Evolutionary conservation across 2,113 vertebrate species (phyloP).

Genomic region (Podilymbus podiceps): DNA sequence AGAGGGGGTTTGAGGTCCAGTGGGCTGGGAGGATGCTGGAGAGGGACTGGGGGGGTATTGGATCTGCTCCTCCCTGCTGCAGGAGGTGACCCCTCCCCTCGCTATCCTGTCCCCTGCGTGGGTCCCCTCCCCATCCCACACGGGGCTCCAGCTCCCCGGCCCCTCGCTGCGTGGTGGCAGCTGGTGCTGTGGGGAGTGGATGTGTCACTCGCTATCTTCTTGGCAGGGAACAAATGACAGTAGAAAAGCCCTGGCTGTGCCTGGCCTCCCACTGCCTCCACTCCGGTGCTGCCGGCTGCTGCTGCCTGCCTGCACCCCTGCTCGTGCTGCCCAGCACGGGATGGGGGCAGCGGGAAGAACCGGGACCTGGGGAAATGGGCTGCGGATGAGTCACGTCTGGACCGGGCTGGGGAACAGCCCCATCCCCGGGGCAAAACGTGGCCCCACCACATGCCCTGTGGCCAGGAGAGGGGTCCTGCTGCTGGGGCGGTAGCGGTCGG

Average conservation of each 20-base stretch:
- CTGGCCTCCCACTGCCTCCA: not conserved
- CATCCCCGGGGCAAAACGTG: rapidly evolving
- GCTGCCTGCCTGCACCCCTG: not conserved
- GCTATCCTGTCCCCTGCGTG: not conserved
- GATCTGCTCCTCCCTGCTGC: not conserved
- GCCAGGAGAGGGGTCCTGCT: not conserved
- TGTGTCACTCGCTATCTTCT: slow-evolving; percentile 51
- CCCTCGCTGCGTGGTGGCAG: slow-evolving; percentile 15
- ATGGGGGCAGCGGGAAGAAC: not conserved
- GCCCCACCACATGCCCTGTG: rapidly evolving
- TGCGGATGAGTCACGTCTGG: rapidly evolving
- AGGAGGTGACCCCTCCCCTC: not conserved
- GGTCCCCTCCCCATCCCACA: rapidly evolving
- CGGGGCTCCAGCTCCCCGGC: not conserved
- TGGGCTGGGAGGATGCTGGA: not conserved
- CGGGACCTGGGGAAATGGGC: not conserved
- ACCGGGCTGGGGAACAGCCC: not conserved
- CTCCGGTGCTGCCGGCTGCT: not conserved
- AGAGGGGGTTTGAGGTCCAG: rapidly evolving
- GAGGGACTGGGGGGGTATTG: too few species aligned
- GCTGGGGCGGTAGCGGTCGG: rapidly evolving
- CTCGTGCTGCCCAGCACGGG: not conserved
- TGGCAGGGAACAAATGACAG: not conserved
- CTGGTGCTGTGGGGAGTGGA: slow-evolving; percentile 17
- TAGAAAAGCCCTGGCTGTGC: slow-evolving; percentile 27